Conservation (phyloP, 1,140 invertebrate genomes). For the Papilio aristodemus region DNA sequence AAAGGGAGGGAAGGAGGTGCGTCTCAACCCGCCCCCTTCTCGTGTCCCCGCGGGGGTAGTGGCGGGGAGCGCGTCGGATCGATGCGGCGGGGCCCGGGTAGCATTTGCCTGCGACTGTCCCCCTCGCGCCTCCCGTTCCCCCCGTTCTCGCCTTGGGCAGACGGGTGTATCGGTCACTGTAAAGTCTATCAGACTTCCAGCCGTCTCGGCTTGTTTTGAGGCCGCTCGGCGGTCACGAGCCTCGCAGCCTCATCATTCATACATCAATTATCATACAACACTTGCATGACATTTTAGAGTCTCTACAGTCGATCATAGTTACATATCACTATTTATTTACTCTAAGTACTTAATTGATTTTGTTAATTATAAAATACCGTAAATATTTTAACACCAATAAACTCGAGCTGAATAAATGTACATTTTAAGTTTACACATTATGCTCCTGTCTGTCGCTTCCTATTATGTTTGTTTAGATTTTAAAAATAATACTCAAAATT, state of each 20-base stretch:
- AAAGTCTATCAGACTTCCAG: conserved; percentile 48
- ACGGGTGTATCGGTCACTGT: conserved; percentile 44
- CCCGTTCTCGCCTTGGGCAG: conserved; percentile 39
- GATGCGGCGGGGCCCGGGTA: conserved; percentile 69
- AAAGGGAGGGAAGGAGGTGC: conserved; percentile 47
- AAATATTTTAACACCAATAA: too few relatives aligned
- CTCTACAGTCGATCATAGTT: neutral
- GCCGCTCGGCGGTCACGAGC: neutral
- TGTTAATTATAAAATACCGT: too few relatives aligned
- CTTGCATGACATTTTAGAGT: neutral
- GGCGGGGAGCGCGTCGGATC: conserved; percentile 62
- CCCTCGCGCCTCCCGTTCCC: conserved; percentile 39
- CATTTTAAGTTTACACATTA: too few relatives aligned
- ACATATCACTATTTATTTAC: too few relatives aligned
- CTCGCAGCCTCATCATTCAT: neutral
- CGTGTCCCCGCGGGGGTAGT: conserved; percentile 40
- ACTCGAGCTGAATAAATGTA: too few relatives aligned
- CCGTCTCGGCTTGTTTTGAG: conserved; percentile 47
- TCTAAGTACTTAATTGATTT: too few relatives aligned
- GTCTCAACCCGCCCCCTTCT: conserved; percentile 8
- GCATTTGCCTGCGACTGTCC: conserved; percentile 69
- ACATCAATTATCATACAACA: conserved; percentile 4
- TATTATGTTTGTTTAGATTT: too few relatives aligned
- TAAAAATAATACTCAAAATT: too few relatives aligned
- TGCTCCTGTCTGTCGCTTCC: too few relatives aligned